Conservation (phyloP, 2,797 vertebrate species). For the Oreochromis grahami region DNA sequence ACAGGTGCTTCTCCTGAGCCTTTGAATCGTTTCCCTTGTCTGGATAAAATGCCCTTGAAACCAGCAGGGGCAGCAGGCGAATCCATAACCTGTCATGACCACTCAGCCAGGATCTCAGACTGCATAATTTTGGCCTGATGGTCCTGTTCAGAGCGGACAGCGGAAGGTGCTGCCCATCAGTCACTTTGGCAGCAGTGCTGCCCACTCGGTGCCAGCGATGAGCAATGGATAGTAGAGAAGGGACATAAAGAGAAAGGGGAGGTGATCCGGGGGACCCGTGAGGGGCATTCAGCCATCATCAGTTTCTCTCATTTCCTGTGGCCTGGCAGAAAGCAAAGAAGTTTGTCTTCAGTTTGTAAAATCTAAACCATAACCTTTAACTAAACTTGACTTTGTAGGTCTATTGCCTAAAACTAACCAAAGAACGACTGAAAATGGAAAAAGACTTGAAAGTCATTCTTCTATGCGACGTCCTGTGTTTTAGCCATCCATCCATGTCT, state of each 20-base stretch:
- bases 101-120: slow-evolving; percentile 11
- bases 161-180: slow-evolving; percentile 19
- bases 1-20: slow-evolving; percentile 17
- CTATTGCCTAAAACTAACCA: not conserved
- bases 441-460: not conserved
- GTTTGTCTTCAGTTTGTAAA: not conserved
- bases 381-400: not conserved
- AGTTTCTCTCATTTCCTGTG: not conserved
- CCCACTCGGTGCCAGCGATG: not conserved
- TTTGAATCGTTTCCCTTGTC: not conserved
- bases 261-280: not conserved
- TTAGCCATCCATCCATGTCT: not conserved
- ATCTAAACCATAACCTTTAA: not conserved
- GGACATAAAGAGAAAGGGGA: not conserved
- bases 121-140: slow-evolving; percentile 10
- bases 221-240: not conserved
- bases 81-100: slow-evolving; percentile 26
- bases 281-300: not conserved
- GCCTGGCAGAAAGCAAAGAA: not conserved
- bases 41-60: slow-evolving; percentile 54
- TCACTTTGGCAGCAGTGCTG: slow-evolving; percentile 13
- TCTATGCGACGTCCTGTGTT: not conserved
- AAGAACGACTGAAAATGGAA: not conserved
- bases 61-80: slow-evolving; percentile 14
- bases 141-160: slow-evolving; percentile 10